Evolutionary conservation across 2,797 vertebrate species (phyloP), one percentile per base, ranked within the genome.

Genomic region (Platalea minor): DNA sequence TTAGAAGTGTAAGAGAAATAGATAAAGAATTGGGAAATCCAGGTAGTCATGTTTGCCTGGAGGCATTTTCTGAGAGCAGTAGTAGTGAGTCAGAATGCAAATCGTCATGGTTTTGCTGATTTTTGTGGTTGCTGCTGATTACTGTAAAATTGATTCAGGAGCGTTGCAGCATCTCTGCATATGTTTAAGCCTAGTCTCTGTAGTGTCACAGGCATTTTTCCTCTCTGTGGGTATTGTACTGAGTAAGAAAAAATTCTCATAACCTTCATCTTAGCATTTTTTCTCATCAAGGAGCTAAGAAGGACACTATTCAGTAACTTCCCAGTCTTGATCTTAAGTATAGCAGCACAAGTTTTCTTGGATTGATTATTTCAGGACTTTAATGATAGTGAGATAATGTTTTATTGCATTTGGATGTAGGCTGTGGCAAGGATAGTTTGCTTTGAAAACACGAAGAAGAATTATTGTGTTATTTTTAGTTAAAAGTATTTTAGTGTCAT

Each of bases 91-190:
- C 43, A 64, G 85, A 95, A 96, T 90, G 93, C 76, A 95, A 94
- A 95, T 95, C 28, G 69, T 94, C 17, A 3, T 85, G 80, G 76
- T 63, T 94, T 84, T 93, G 83, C 93, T 94, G 94, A 93, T 96
- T 96, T 91, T 86, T 88, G 74, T 95, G 82, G 88, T 92, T 0
- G 5, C 72, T 88, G 69, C 67, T 96, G 89, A 95, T 97, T 96
- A 88, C 80, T 87, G 59, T 91, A 94, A 91, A 90, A 96, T 96
- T 88, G 85, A 96, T 94, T 97, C 93, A 69, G 61, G 56, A 95
- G n/a, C n/a, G 1, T 43, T 86, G 76, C 82, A 90, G 83, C 76
- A 90, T 95, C 70, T 88, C 83, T 96, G 93, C 85, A 74, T 97
- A 91, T 81, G 83, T 84, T 95, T 88, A 79, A 95, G 51, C 54